Evolutionary conservation across 2,888 invertebrate genomes (phyloP).

Genomic region (Trichogramma dendrolimi): DNA sequence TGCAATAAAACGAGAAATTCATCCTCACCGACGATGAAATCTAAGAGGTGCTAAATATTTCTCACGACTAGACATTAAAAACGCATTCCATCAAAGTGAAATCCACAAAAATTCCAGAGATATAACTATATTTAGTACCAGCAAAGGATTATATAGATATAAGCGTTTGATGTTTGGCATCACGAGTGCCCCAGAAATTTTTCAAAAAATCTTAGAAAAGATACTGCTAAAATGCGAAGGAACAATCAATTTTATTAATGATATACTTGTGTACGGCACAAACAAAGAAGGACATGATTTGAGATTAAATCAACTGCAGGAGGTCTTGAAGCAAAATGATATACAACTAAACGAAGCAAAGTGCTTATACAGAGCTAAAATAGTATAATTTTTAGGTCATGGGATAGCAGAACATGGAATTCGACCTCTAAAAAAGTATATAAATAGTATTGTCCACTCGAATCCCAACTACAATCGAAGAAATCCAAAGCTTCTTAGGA

Average conservation of each 20-base stretch:
- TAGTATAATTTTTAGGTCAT: slow-evolving; percentile 35
- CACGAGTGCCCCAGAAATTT: slow-evolving; percentile 49
- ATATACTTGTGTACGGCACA: slow-evolving; percentile 44
- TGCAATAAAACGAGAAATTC: slow-evolving; percentile 32
- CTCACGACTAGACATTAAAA: slow-evolving; percentile 37
- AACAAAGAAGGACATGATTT: slow-evolving; percentile 37
- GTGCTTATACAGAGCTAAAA: slow-evolving; percentile 19
- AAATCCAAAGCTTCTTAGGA: too few relatives aligned
- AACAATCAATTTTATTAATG: slow-evolving; percentile 34
- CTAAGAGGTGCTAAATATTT: slow-evolving; percentile 30
- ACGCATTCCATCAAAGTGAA: slow-evolving; percentile 46
- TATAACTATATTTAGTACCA: slow-evolving; percentile 47
- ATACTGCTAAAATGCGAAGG: slow-evolving; percentile 31
- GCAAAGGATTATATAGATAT: slow-evolving; percentile 43
- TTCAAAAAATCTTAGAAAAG: slow-evolving; percentile 34
- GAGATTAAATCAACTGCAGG: slow-evolving; percentile 26
- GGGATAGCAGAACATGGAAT: background rate
- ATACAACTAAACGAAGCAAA: slow-evolving; percentile 30
- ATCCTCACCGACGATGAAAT: slow-evolving; percentile 21
- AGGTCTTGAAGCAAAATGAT: slow-evolving; percentile 18
- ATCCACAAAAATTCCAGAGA: slow-evolving; percentile 37
- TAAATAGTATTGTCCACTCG: too few relatives aligned
- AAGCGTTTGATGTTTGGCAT: slow-evolving; percentile 49
- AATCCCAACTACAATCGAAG: too few relatives aligned
- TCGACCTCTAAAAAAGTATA: slow-evolving; percentile 6